Percentiles rank a stretch among this genome's conserved stretches.
Evolutionary conservation across 2,113 vertebrate species (phyloP).

Genomic region (Galbula dea): DNA sequence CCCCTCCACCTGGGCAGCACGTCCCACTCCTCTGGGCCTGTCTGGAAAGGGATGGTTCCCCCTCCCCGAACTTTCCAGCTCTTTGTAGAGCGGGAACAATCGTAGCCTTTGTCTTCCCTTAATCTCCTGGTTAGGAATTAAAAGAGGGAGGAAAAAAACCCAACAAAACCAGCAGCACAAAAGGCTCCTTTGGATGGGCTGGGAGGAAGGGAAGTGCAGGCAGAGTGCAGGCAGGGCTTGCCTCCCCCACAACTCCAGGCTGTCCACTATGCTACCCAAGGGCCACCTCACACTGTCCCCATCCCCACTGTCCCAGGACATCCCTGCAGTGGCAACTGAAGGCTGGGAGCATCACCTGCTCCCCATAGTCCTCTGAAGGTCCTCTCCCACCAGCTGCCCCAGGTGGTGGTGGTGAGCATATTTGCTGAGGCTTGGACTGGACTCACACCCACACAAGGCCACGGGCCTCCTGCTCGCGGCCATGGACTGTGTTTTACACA

Average conservation of each 20-base stretch:
- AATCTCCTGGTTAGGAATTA: conserved; percentile 67
- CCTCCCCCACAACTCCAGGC: background rate
- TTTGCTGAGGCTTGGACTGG: background rate
- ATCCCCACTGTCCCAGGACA: background rate
- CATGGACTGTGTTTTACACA: background rate
- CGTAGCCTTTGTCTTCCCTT: conserved; percentile 55
- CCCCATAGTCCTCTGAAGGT: background rate
- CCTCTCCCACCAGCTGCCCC: background rate
- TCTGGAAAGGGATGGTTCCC: conserved; percentile 24
- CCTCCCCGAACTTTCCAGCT: conserved; percentile 45
- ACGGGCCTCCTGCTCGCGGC: background rate
- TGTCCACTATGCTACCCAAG: background rate
- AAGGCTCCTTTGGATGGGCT: conserved; percentile 37
- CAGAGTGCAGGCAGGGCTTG: background rate
- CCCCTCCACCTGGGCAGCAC: background rate
- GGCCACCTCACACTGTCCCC: background rate
- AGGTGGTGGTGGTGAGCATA: background rate
- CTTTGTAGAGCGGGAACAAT: conserved; percentile 59
- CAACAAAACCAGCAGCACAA: conserved; percentile 51
- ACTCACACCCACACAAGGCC: rapidly evolving
- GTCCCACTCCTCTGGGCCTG: background rate
- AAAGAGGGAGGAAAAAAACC: conserved; percentile 30
- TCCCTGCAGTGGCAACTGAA: rapidly evolving
- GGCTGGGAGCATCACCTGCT: background rate
- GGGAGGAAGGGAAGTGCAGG: background rate